These are phyloP conservation scores for Esperia sulphurella DNA, from an alignment of 2,888 invertebrate species.

Conservation along the genomic window DNA sequence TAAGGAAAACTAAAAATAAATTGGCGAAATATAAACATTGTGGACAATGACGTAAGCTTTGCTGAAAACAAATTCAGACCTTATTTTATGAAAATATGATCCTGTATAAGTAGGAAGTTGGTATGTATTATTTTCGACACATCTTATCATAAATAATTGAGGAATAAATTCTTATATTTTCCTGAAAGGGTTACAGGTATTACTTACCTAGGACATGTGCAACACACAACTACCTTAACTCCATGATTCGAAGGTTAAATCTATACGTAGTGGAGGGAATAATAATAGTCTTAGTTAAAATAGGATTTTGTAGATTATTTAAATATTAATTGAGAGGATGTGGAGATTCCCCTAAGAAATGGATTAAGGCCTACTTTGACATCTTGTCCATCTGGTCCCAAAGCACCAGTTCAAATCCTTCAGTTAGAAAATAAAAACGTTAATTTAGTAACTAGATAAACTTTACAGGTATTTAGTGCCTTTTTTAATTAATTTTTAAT, in stretches of 20 bases:
- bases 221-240: slow-evolving; percentile 29
- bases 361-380: slow-evolving; percentile 48
- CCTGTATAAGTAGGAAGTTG: no score
- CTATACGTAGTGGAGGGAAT: slow-evolving; percentile 70
- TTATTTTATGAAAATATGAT: no score
- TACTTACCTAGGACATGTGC: slow-evolving; percentile 24
- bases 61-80: no score
- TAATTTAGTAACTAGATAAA: slow-evolving; percentile 2
- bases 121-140: no score
- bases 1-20: no score
- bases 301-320: slow-evolving; percentile 19
- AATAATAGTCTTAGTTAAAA: slow-evolving; percentile 58
- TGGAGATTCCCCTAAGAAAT: slow-evolving; percentile 34
- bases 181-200: slow-evolving; percentile 4
- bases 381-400: slow-evolving; percentile 58
- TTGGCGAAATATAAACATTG: no score
- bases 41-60: no score
- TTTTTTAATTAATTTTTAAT: slow-evolving; percentile 8
- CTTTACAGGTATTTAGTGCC: slow-evolving; percentile 12
- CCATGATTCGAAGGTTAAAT: slow-evolving; percentile 32
- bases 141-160: neutral
- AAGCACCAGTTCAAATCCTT: slow-evolving; percentile 52
- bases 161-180: neutral
- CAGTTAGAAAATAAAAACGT: slow-evolving; percentile 1
- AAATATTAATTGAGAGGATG: slow-evolving; percentile 11